These are phyloP conservation scores for Apis laboriosa DNA, from an alignment of 1,140 invertebrate species.

Conservation along the genomic window DNA sequence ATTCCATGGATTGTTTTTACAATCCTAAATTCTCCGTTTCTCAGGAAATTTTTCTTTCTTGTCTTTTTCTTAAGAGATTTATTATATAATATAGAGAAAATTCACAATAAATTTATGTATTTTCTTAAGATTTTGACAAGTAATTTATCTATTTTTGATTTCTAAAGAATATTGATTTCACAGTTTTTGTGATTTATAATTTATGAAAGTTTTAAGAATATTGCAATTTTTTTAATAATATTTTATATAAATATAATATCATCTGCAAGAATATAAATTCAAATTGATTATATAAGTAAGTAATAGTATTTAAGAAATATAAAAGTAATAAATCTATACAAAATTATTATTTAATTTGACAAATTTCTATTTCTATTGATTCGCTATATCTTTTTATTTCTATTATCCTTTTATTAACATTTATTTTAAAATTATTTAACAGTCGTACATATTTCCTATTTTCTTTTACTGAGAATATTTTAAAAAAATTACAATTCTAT, in stretches of 20 bases:
- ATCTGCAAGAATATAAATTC: background rate
- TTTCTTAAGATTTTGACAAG: no score
- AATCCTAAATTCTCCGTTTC: background rate
- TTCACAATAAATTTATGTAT: accelerated
- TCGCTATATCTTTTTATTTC: background rate
- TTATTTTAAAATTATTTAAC: background rate
- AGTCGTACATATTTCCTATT: background rate
- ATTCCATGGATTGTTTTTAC: background rate
- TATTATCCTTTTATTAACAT: background rate
- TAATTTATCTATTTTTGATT: background rate
- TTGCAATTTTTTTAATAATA: background rate
- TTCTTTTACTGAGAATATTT: background rate
- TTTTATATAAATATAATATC: background rate
- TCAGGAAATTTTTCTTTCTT: background rate
- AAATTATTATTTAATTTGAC: background rate
- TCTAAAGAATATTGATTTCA: background rate
- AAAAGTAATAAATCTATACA: background rate
- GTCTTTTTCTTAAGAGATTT: background rate
- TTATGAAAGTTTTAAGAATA: no score
- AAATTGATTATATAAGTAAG: background rate
- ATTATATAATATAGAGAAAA: background rate
- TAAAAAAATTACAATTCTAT: background rate
- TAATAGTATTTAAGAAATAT: background rate
- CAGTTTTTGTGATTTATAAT: background rate
- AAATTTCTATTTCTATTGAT: background rate